A percentile compares a stretch with the other conserved stretches of the same genome.
These are phyloP conservation scores for Marcusenius ussheri DNA, from an alignment of 2,113 vertebrate species.

Conservation along the genomic window DNA sequence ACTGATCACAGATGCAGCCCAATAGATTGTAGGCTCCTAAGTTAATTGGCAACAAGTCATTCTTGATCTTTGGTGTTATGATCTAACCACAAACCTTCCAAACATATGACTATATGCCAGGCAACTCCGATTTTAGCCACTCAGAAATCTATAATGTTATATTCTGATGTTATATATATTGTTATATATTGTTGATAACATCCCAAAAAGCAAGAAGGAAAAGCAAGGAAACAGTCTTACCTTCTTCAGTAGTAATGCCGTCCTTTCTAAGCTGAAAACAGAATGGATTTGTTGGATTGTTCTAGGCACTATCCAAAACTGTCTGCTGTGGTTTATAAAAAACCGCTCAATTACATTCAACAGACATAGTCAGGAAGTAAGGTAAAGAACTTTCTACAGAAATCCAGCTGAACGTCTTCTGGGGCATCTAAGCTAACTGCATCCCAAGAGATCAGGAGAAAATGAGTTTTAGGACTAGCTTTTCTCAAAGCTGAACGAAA, in stretches of 20 bases:
- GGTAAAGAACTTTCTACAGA: background rate
- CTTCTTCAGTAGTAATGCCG: background rate
- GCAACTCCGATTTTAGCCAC: background rate
- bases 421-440: background rate
- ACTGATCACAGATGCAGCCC: background rate
- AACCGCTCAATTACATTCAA: background rate
- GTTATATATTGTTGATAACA: background rate
- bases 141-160: background rate
- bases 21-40: background rate
- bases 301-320: background rate
- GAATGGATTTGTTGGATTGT: background rate
- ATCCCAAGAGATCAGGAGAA: background rate
- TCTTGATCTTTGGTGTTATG: background rate
- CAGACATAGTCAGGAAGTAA: background rate
- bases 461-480: constrained; percentile 42
- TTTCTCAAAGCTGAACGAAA: constrained; percentile 36
- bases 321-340: background rate
- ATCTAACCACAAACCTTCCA: background rate
- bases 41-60: background rate
- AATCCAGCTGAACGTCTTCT: background rate
- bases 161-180: too few relatives aligned
- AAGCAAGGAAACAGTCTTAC: background rate
- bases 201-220: background rate
- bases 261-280: background rate
- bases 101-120: background rate